Conservation (phyloP, 2,888 invertebrate species). For the Balanococcus diminutus region DNA sequence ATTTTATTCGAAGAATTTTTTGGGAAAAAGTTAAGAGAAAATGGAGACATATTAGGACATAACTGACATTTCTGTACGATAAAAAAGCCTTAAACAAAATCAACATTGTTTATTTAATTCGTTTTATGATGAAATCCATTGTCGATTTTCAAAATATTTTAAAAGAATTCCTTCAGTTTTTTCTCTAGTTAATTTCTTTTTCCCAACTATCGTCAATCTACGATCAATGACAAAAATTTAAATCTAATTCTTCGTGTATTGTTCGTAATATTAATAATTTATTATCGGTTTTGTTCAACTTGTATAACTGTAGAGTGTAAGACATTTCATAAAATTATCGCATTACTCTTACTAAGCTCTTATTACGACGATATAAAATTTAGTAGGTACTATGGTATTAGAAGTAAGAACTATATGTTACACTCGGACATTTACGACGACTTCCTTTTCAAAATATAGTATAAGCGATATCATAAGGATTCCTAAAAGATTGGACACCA, state of each 20-base stretch:
- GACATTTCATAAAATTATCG: neutral
- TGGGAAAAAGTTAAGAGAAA: neutral
- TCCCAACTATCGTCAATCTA: neutral
- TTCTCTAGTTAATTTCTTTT: neutral
- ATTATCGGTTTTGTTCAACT: neutral
- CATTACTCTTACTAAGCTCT: neutral
- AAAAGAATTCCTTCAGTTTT: neutral
- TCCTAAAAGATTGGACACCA: neutral
- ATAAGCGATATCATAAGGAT: neutral
- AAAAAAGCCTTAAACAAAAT: neutral
- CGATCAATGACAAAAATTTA: neutral
- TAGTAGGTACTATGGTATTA: neutral
- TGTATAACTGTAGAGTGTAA: neutral
- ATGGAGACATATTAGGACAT: neutral
- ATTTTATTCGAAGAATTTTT: too few relatives aligned
- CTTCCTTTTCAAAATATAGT: neutral
- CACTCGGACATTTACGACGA: neutral
- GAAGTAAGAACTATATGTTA: neutral
- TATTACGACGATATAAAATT: neutral
- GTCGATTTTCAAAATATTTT: too few relatives aligned
- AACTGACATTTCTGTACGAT: constrained; percentile 4
- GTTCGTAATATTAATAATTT: neutral
- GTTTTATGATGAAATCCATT: neutral
- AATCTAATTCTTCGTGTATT: neutral
- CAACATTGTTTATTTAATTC: neutral